Base-by-base conservation (phyloP, 1,140 invertebrate species). In the Eupeodes corollae region DNA sequence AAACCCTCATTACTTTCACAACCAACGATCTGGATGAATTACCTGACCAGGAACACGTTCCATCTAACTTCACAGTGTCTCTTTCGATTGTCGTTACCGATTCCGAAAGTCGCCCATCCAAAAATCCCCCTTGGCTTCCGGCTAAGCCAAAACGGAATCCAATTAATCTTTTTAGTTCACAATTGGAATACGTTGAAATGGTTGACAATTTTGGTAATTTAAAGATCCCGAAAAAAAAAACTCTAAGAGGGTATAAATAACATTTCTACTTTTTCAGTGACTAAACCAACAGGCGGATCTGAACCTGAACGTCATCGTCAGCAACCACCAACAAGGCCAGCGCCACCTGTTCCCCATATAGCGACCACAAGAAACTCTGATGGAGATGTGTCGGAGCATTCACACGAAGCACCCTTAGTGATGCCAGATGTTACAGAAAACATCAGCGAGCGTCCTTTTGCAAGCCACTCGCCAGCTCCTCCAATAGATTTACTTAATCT, bases 181-280 rank as follows among this genome's bases (percentile, higher is more conserved):
- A 81, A 47, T 71, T 90, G 33, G 91, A 95, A 68, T 80, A 84
- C 67, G 84, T 89, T 41, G 86, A 90, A 63, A 82, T 80, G 53
- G 70, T 86, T 11, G 86, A 89, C 52, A 87, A 84, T 56, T 89
- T 88, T 63, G 79, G 82, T 79, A 52, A 39, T 39, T 5, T 2
- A 1, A 38, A 2, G 11, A n/a, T n/a, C n/a, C n/a, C n/a, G n/a
- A n/a, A n/a, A n/a, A n/a, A n/a, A n/a, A n/a, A n/a, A n/a, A n/a
- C n/a, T n/a, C n/a, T n/a, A n/a, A n/a, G n/a, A n/a, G n/a, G n/a
- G n/a, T n/a, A n/a, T n/a, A n/a, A n/a, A n/a, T n/a, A n/a, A n/a
- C n/a, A 14, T 32, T 48, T 2, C 32, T 40, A 5, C 1, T 5
- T 34, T 51, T 63, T 5, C 21, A 67, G 65, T 68, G 1, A 59